phyloP scores from a whole-genome alignment of 2,797 vertebrate species.

The Nannoperca australis region DNA sequence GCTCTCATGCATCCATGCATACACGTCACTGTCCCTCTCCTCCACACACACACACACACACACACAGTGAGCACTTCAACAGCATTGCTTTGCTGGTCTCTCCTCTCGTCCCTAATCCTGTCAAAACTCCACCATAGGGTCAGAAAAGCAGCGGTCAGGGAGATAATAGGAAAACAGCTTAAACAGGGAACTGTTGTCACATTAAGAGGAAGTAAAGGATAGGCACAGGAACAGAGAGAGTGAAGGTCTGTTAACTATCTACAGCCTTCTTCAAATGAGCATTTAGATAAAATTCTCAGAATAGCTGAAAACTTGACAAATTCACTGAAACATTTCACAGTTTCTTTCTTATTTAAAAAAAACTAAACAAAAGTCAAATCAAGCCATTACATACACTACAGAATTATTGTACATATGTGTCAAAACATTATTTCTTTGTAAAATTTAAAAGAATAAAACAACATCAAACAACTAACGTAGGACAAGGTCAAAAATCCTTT shows the following conservation, averaged over 20 bases:
- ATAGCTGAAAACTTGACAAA: not conserved
- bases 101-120: constrained; percentile 64
- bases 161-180: constrained; percentile 76
- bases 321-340: not conserved
- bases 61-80: constrained; percentile 44
- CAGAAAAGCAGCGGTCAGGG: constrained; percentile 74
- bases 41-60: constrained; percentile 18
- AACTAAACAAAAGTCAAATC: too few relatives aligned
- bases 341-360: not conserved
- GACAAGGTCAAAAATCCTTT: constrained; percentile 54
- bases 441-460: not conserved
- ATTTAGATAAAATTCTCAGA: not conserved
- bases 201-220: constrained; percentile 56
- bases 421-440: not conserved
- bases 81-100: constrained; percentile 67
- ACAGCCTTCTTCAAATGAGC: not conserved
- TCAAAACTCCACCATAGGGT: constrained; percentile 78
- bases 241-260: constrained; percentile 26
- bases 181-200: constrained; percentile 78
- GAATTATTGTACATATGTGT: not conserved
- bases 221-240: constrained; percentile 1
- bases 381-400: accelerated
- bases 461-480: not conserved
- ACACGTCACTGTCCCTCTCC: constrained; percentile 51
- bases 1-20: constrained; percentile 56